Percentiles rank a stretch among this genome's conserved stretches.
phyloP scores from a whole-genome alignment of 2,888 invertebrate genomes.

The Osmoderma eremita region DNA sequence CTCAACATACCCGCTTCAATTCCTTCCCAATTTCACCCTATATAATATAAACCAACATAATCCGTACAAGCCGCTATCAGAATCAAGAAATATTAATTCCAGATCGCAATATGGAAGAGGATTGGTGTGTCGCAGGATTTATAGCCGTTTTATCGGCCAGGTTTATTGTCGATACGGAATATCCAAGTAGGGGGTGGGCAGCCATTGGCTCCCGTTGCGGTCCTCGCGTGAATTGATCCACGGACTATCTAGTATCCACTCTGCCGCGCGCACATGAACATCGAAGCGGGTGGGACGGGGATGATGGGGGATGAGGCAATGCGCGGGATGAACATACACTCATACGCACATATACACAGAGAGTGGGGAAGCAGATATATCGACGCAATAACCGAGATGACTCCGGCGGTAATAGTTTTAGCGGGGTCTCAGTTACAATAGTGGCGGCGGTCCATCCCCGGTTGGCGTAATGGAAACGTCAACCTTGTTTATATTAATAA shows the following conservation, averaged over 20 bases:
- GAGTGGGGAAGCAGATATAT: background rate
- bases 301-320: too few relatives aligned
- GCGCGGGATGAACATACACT: background rate
- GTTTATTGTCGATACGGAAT: conserved; percentile 10
- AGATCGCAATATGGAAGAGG: background rate
- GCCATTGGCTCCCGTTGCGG: too few relatives aligned
- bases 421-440: conserved; percentile 1
- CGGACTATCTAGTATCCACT: too few relatives aligned
- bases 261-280: too few relatives aligned
- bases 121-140: conserved; percentile 3
- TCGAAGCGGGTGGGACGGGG: too few relatives aligned
- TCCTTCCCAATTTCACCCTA: too few relatives aligned
- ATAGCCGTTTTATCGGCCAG: conserved; percentile 23
- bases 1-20: too few relatives aligned
- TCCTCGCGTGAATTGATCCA: too few relatives aligned
- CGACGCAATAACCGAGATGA: background rate
- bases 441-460: background rate
- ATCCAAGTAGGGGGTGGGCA: too few relatives aligned
- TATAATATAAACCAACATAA: background rate
- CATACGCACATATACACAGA: background rate
- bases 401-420: conserved; percentile 26
- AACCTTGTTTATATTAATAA: conserved; percentile 15
- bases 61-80: conserved; percentile 5
- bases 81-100: conserved; percentile 35
- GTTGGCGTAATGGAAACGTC: background rate